phyloP scores from a whole-genome alignment of 2,797 vertebrate genomes.

The Micromesistius poutassou region DNA sequence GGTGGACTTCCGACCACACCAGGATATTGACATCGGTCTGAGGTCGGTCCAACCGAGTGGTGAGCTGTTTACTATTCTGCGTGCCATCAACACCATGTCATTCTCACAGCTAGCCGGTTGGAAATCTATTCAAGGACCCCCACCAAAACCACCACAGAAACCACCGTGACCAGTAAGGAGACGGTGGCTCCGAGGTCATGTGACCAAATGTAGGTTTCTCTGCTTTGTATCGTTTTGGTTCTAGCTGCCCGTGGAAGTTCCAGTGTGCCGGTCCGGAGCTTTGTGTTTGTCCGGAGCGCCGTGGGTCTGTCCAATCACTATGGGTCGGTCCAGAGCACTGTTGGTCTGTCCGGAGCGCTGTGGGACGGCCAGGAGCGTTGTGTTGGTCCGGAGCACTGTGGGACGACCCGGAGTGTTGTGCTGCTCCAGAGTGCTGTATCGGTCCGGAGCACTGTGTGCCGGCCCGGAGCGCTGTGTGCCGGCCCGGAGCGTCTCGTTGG shows the following conservation, averaged over 20 bases:
- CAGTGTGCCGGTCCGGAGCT: neutral
- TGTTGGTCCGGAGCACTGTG: too few species aligned
- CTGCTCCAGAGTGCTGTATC: too few species aligned
- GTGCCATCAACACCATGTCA: slow-evolving; percentile 55
- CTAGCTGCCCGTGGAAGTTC: neutral
- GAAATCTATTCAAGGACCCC: neutral
- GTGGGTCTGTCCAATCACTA: too few species aligned
- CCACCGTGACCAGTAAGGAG: neutral
- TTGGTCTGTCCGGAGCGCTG: too few species aligned
- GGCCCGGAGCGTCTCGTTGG: too few species aligned
- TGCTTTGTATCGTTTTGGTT: neutral
- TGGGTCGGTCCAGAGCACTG: too few species aligned
- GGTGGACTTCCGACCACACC: slow-evolving; percentile 29
- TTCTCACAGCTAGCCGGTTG: slow-evolving; percentile 1
- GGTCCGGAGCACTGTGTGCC: too few species aligned
- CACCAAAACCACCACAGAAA: neutral
- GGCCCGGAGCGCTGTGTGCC: too few species aligned
- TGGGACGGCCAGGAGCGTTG: too few species aligned
- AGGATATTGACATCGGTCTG: slow-evolving; percentile 25
- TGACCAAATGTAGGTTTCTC: slow-evolving; percentile 50
- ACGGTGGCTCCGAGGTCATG: slow-evolving; percentile 23
- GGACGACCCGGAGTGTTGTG: too few species aligned
- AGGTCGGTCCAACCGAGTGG: slow-evolving; percentile 32
- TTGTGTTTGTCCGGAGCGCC: neutral
- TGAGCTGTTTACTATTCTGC: slow-evolving; percentile 39